Evolutionary conservation across 2,797 vertebrate genomes (phyloP).

Genomic region (Takifugu ocellatus): DNA sequence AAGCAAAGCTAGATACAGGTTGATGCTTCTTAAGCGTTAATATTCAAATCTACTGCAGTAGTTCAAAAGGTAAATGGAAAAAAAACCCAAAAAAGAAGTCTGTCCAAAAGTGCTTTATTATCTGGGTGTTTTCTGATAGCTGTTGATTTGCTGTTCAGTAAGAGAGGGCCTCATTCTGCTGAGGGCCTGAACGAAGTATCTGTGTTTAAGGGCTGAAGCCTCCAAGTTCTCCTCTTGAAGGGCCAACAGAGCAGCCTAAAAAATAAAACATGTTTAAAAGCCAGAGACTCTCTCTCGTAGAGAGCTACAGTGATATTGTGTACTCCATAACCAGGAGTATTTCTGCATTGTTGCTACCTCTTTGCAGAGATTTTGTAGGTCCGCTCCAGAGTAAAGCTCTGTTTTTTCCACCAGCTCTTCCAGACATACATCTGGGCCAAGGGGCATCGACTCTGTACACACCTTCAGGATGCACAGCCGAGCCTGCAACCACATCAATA

Average conservation of each 20-base stretch:
- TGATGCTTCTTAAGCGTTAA: no score
- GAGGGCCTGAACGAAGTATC: conserved; percentile 79
- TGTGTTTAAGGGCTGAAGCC: conserved; percentile 75
- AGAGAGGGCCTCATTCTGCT: conserved; percentile 82
- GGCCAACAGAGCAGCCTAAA: conserved; percentile 86
- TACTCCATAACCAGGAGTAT: no score
- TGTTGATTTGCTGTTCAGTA: conserved; percentile 72
- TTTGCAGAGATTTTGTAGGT: conserved; percentile 90
- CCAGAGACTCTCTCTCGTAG: no score
- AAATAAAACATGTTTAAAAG: conserved; percentile 7
- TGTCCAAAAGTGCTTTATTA: conserved; percentile 11
- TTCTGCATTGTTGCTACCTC: conserved; percentile 76
- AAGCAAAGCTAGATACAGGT: no score
- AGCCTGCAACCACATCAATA: conserved; percentile 63
- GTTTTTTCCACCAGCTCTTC: conserved; percentile 79
- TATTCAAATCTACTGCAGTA: no score
- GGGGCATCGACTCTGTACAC: conserved; percentile 78
- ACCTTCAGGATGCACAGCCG: conserved; percentile 84
- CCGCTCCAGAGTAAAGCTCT: conserved; percentile 87
- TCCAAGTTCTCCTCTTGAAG: conserved; percentile 84
- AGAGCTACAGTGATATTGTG: no score
- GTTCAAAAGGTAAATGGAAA: no score
- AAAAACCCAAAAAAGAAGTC: no score
- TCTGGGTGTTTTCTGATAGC: conserved; percentile 74
- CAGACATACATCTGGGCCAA: conserved; percentile 78